Evolutionary conservation across 2,797 vertebrate genomes (phyloP).

Genomic region (Anguilla pacifica): DNA sequence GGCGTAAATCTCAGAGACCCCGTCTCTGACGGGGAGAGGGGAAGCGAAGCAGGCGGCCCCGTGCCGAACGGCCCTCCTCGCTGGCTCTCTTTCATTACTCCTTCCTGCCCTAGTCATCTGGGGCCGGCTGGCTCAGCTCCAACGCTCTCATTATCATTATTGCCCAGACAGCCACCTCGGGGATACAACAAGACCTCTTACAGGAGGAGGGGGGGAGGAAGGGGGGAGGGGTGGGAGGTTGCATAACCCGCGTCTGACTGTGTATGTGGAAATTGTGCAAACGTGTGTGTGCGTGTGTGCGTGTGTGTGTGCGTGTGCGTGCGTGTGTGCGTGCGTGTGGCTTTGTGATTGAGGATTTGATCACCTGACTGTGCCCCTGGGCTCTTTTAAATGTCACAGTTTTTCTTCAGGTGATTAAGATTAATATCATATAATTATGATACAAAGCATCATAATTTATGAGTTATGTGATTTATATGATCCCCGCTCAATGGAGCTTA

Average conservation of each 20-base stretch:
- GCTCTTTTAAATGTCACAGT: neutral
- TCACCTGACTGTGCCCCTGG: neutral
- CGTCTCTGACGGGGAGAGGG: neutral
- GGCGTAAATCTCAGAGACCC: neutral
- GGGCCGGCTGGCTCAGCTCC: neutral
- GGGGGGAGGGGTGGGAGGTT: constrained; percentile 3
- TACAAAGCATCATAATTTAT: no score
- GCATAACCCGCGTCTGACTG: neutral
- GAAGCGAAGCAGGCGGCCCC: neutral
- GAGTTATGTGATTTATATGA: neutral
- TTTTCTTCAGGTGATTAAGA: neutral
- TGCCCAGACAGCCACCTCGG: neutral
- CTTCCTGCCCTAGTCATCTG: neutral
- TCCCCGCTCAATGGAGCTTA: neutral
- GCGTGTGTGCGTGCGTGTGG: no score
- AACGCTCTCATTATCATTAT: constrained; percentile 8
- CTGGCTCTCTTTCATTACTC: neutral
- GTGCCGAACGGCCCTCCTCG: neutral
- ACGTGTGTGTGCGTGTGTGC: no score
- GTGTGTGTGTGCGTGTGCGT: neutral
- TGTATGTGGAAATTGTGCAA: neutral
- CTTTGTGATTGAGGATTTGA: no score
- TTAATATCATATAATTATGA: neutral
- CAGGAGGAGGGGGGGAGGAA: neutral
- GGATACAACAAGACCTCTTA: neutral